Percentiles rank a stretch among this genome's conserved stretches.
These are phyloP conservation scores for Amphiprion percula DNA, from an alignment of 2,113 vertebrate genomes.

Conservation along the genomic window DNA sequence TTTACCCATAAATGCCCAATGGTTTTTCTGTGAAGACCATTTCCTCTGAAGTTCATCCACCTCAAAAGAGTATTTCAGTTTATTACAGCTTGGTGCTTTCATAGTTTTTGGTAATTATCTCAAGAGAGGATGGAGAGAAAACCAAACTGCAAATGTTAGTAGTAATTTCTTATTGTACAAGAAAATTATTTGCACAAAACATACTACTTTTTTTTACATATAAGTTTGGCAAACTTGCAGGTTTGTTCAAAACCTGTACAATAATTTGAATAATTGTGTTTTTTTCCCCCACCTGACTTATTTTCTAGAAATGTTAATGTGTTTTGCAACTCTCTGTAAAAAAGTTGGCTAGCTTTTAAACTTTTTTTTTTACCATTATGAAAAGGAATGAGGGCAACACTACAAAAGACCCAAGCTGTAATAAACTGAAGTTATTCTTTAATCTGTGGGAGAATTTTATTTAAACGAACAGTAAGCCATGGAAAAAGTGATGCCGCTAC, in stretches of 20 bases:
- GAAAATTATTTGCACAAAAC: too few relatives aligned
- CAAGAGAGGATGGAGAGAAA: background rate
- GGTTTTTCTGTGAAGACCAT: background rate
- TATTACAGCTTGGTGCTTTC: conserved; percentile 8
- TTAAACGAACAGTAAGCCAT: conserved; percentile 32
- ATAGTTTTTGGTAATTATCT: background rate
- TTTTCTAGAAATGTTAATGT: too few relatives aligned
- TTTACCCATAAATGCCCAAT: background rate
- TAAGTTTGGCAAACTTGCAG: background rate
- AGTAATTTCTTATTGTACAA: background rate
- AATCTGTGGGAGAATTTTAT: conserved; percentile 6
- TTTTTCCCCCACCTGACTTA: too few relatives aligned
- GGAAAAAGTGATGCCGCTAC: conserved; percentile 34
- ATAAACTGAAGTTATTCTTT: conserved; percentile 33
- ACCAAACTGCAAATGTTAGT: background rate
- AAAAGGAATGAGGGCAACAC: conserved; percentile 6
- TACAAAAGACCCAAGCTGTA: conserved; percentile 18
- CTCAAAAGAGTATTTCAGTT: conserved; percentile 4
- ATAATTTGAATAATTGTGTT: too few relatives aligned
- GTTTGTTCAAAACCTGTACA: too few relatives aligned
- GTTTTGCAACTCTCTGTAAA: too few relatives aligned
- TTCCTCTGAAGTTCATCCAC: conserved; percentile 9
- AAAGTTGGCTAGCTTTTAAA: background rate
- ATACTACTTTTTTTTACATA: background rate
- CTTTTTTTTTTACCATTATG: too few relatives aligned